Evolutionary conservation across 2,797 vertebrate genomes (phyloP).

Genomic region (Hippocampus kuda): DNA sequence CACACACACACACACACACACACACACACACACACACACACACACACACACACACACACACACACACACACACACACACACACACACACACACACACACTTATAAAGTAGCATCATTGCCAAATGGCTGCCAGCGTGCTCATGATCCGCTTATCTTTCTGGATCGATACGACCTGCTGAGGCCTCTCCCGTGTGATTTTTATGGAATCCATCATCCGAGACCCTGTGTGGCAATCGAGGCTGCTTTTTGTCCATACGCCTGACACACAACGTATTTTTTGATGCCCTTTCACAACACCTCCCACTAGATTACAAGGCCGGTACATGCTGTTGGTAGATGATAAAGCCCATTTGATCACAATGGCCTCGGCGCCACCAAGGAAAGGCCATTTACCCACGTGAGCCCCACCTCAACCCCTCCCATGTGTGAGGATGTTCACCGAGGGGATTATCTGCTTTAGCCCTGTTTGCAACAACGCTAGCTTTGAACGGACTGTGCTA

Average conservation of each 20-base stretch:
- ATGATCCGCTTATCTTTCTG: not conserved
- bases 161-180: not conserved
- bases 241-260: not conserved
- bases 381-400: slow-evolving; percentile 7
- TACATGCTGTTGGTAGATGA: slow-evolving; percentile 33
- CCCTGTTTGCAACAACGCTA: not conserved
- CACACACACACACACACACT: not conserved
- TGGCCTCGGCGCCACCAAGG: slow-evolving; percentile 5
- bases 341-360: slow-evolving; percentile 25
- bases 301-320: slow-evolving; percentile 27
- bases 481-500: not conserved
- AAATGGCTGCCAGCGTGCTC: slow-evolving; percentile 23
- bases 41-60: too few species aligned
- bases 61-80: too few species aligned
- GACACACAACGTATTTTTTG: not conserved
- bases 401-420: not conserved
- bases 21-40: not conserved
- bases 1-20: slow-evolving; percentile 10
- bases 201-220: not conserved
- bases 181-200: not conserved
- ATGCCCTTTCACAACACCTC: slow-evolving; percentile 1
- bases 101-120: slow-evolving; percentile 32
- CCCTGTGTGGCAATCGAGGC: not conserved
- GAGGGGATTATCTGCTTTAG: slow-evolving; percentile 26
- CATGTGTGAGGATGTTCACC: slow-evolving; percentile 13